Evolutionary conservation across 2,113 vertebrate species (phyloP), one percentile per base, ranked within the genome.

Genomic region (Parotia lawesii): DNA sequence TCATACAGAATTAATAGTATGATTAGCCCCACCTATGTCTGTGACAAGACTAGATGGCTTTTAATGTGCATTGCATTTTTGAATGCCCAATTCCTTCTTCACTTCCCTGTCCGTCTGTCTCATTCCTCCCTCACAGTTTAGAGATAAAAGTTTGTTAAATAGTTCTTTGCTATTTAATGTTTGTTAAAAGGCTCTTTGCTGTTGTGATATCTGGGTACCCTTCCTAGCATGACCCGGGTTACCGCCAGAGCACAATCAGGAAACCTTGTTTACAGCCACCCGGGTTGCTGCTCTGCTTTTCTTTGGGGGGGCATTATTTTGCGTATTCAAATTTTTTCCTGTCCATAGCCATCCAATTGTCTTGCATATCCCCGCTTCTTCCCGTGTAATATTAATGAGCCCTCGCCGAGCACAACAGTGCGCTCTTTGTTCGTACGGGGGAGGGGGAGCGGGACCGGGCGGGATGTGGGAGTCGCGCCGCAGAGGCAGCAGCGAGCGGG

Each of bases 341-440:
- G 10, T 44, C 25, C 29, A 0, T 29, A 23, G 37, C 48, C 27
- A 12, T 35, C 50, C 69, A 21, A 1, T 84, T 60, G 79, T 82
- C 66, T 42, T 4, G 58, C 64, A 3, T 1, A 15, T 60, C 44
- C 47, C 67, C 19, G 57, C 15, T 54, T 53, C 80, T 83, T 69
- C 11, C 4, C 61, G 69, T 69, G 90, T 77, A 40, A 58, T 69
- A 31, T 86, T 77, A 86, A 91, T n/a, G 92, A 96, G 94, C 89
- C 29, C 80, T 61, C 1, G 2, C 48, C 7, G 81, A 57, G 61
- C 71, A 2, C 10, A 96, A 96, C 95, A 94, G 79, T 22, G 93
- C 92, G 44, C 29, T 5, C 94, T 94, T 96, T 96, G 96, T 96
- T 48, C 53, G 47, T 2, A 0, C 35, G 1, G 42, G 24, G 53